Percentiles rank a stretch among this genome's conserved stretches.
These are phyloP conservation scores for Seira sanloemensis DNA, from an alignment of 2,888 invertebrate genomes.

Conservation along the genomic window DNA sequence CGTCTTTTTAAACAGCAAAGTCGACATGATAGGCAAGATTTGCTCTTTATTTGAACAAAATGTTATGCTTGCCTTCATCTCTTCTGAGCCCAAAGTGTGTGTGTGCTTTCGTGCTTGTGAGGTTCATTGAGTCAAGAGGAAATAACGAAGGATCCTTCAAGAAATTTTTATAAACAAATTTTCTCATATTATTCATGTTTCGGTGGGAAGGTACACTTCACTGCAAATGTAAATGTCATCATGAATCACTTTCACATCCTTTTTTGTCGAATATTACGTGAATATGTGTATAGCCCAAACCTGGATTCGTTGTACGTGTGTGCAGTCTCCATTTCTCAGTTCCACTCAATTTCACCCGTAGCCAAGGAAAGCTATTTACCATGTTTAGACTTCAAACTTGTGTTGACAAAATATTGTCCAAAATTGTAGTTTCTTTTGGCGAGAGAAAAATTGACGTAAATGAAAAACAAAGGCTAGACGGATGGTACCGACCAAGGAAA, in stretches of 20 bases:
- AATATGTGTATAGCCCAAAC: neutral
- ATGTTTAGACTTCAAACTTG: neutral
- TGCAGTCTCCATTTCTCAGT: neutral
- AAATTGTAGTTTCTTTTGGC: neutral
- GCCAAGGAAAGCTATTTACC: neutral
- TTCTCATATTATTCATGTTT: neutral
- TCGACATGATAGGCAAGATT: neutral
- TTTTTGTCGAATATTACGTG: neutral
- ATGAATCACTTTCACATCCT: neutral
- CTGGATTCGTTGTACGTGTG: neutral
- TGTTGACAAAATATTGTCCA: neutral
- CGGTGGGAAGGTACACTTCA: neutral
- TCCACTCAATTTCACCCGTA: slow-evolving; percentile 30
- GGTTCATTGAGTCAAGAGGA: neutral
- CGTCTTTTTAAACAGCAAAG: neutral
- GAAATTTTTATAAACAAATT: neutral
- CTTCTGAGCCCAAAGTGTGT: neutral
- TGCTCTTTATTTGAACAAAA: neutral
- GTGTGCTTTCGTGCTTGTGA: neutral
- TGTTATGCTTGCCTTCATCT: neutral
- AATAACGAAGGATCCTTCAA: neutral
- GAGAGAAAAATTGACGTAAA: neutral
- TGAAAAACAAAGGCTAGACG: neutral
- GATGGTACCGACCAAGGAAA: neutral
- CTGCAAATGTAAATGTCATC: neutral